A percentile compares a stretch with the other conserved stretches of the same genome.
These are phyloP conservation scores for Protomyctophum bolini DNA, from an alignment of 2,113 vertebrate species.

Conservation along the genomic window DNA sequence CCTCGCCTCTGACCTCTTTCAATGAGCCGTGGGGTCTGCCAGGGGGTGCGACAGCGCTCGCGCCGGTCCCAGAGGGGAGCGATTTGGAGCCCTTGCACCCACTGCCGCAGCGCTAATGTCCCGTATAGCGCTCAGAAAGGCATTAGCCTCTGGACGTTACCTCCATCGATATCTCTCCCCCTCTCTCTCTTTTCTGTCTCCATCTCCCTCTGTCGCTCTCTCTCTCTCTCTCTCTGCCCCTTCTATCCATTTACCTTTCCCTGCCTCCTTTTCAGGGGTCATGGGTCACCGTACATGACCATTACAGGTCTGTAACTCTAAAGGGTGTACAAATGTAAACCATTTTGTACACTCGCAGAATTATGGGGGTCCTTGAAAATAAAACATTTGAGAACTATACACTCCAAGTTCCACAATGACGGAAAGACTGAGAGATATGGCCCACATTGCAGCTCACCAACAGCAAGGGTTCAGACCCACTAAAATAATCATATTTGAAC, in stretches of 20 bases:
- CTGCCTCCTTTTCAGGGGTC: neutral
- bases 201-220: neutral
- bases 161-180: constrained; percentile 32
- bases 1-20: constrained; percentile 74
- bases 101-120: constrained; percentile 58
- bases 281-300: too few relatives aligned
- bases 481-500: too few relatives aligned
- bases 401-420: too few relatives aligned
- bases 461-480: too few relatives aligned
- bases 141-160: constrained; percentile 60
- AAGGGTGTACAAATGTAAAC: too few relatives aligned
- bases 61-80: constrained; percentile 34
- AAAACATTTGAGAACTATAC: too few relatives aligned
- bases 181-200: neutral
- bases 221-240: constrained; percentile 5
- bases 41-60: constrained; percentile 28
- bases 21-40: constrained; percentile 62
- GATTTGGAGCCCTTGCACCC: constrained; percentile 56
- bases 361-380: too few relatives aligned
- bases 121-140: constrained; percentile 58
- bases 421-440: too few relatives aligned
- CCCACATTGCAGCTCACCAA: too few relatives aligned
- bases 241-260: neutral
- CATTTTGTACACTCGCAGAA: too few relatives aligned
- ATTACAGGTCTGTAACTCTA: too few relatives aligned